phyloP scores from a whole-genome alignment of 2,113 vertebrate species.

The Sorex fumeus region DNA sequence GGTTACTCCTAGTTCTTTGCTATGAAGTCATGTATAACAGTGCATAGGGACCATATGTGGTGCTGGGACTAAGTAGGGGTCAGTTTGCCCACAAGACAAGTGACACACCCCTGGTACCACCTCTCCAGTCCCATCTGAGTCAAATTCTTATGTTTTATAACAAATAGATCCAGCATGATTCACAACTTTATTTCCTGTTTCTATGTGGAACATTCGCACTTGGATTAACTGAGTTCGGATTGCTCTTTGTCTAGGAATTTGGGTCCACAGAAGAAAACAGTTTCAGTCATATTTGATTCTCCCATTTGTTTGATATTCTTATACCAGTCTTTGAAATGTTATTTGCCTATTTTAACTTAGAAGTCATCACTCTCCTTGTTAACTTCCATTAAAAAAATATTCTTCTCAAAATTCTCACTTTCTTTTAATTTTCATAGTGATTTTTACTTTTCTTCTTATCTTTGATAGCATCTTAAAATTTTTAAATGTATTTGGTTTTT shows the following conservation, averaged over 20 bases:
- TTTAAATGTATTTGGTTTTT: not conserved
- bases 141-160: not conserved
- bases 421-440: constrained; percentile 45
- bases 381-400: constrained; percentile 15
- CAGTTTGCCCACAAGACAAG: no score
- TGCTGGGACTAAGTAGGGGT: no score
- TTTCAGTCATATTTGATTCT: not conserved
- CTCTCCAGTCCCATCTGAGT: not conserved
- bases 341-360: constrained; percentile 24
- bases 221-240: not conserved
- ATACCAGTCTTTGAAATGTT: not conserved
- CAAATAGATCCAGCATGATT: not conserved
- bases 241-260: not conserved
- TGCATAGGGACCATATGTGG: no score
- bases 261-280: not conserved
- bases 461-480: constrained; percentile 15
- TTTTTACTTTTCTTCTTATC: not conserved
- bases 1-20: no score
- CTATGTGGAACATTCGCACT: not conserved
- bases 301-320: not conserved
- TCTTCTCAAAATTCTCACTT: constrained; percentile 10
- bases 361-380: not conserved
- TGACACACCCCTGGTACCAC: no score
- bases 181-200: constrained; percentile 8
- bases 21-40: no score